Base-by-base conservation (phyloP, 2,113 vertebrate species). In the Ageneiosus marmoratus region DNA sequence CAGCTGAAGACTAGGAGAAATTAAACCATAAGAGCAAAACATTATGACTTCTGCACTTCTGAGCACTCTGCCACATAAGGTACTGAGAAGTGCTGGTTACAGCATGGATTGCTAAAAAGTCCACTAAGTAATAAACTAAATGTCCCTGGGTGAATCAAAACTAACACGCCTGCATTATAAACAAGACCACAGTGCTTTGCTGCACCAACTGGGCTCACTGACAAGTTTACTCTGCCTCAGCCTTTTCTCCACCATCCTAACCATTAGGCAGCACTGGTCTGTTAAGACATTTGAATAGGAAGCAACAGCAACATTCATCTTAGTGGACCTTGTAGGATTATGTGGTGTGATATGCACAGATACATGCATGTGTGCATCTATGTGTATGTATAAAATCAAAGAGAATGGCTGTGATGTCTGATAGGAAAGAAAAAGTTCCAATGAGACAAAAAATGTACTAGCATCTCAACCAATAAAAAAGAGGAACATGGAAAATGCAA, bases 371-470 rank as follows among this genome's bases (percentile, higher is more conserved):
- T 72, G 55, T 77, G 18, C 37, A 63, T 50, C 24, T 41, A 55
- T 50, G 56, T 22, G 58, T 76, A 53, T 82, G 76, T 75, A 62
- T 72, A 51, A 86, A 82, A 75, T n/a, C 46, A 87, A 58, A 70
- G 46, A n/a, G 65, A 41, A 90, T 92, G 89, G 55, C 83, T 88
- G 84, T 86, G 86, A 85, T 86, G 65, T 91, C 69, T 87, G 89
- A 77, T 86, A 85, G 73, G 91, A 85, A 20, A 80, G 51, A 85
- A 81, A 87, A 87, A 79, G 73, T 51, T 86, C 77, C 78, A 90
- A 86, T 12, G 51, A 89, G 20, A 55, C 32, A 63, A 76, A 85
- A 86, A 73, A 85, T 82, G 48, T n/a, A 91, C 67, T 81, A 87
- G 87, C 84, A 87, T 81, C 85, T 91, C 85, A 84, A 85, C 85